Conservation (phyloP, 2,888 invertebrate genomes). For the Orchesella flavescens region DNA sequence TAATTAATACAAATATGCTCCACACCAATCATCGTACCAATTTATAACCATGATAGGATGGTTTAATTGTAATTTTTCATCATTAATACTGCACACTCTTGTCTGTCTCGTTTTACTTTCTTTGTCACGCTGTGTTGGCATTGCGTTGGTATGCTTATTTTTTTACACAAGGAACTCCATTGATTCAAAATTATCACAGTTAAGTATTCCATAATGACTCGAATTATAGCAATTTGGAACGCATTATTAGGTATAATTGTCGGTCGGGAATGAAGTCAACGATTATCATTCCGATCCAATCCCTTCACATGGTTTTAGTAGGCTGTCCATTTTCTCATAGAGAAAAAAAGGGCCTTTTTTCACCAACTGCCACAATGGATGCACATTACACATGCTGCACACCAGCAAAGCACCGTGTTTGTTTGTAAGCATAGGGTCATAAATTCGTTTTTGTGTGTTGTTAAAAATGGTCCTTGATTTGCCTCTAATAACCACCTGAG, state of each 20-base stretch:
- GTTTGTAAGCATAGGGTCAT: slow-evolving; percentile 43
- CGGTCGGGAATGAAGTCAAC: slow-evolving; percentile 43
- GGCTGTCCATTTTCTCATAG: not conserved
- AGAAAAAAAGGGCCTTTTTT: not conserved
- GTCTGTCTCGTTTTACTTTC: too few species aligned
- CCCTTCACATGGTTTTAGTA: not conserved
- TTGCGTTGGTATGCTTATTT: too few species aligned
- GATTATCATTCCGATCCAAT: slow-evolving; percentile 61
- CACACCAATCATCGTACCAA: too few species aligned
- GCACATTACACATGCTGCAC: not conserved
- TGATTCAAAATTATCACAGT: not conserved
- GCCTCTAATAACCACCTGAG: slow-evolving; percentile 65
- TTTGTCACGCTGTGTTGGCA: too few species aligned
- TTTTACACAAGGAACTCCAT: too few species aligned
- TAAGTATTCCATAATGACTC: slow-evolving; percentile 50
- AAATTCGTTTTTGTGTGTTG: slow-evolving; percentile 23
- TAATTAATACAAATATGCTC: too few species aligned
- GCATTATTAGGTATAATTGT: slow-evolving; percentile 56
- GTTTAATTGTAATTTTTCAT: too few species aligned
- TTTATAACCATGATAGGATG: too few species aligned
- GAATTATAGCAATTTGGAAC: slow-evolving; percentile 54
- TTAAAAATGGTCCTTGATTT: slow-evolving; percentile 58
- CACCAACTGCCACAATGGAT: slow-evolving; percentile 24
- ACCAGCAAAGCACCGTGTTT: slow-evolving; percentile 26
- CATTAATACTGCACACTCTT: too few species aligned